Percentiles rank a stretch among this genome's conserved stretches.
phyloP scores from a whole-genome alignment of 1,140 invertebrate species.

The Ceratosolen solmsi region DNA sequence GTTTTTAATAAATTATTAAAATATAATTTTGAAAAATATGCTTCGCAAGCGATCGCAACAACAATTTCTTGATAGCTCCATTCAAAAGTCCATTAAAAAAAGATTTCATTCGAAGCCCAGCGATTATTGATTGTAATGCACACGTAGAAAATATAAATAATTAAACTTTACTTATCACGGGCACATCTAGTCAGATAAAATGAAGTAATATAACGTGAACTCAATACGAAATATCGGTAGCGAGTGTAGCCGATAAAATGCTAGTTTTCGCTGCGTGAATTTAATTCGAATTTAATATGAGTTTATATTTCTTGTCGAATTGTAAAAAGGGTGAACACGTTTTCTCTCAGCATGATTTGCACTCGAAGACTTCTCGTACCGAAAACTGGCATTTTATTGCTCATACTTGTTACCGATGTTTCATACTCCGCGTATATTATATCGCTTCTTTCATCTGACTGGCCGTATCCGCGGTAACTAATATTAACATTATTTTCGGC shows the following conservation, averaged over 20 bases:
- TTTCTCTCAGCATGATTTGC: conserved; percentile 13
- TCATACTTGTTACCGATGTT: neutral
- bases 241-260: neutral
- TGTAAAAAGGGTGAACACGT: conserved; percentile 5
- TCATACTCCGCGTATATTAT: neutral
- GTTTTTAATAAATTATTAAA: no score
- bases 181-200: neutral
- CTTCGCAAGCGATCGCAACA: no score
- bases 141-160: neutral
- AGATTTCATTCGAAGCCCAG: neutral
- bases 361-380: neutral
- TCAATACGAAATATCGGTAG: neutral
- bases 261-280: neutral
- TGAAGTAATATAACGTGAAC: neutral
- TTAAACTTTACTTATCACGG: neutral
- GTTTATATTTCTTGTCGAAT: neutral
- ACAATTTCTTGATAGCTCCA: no score
- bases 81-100: no score
- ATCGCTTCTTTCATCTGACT: neutral
- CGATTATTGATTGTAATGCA: neutral
- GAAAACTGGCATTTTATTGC: neutral
- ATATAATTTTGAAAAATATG: no score
- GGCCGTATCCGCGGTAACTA: neutral
- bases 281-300: conserved; percentile 16
- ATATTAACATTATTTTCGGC: neutral